Base-by-base conservation (phyloP, 2,797 vertebrate species). In the Naso thynnoides region DNA sequence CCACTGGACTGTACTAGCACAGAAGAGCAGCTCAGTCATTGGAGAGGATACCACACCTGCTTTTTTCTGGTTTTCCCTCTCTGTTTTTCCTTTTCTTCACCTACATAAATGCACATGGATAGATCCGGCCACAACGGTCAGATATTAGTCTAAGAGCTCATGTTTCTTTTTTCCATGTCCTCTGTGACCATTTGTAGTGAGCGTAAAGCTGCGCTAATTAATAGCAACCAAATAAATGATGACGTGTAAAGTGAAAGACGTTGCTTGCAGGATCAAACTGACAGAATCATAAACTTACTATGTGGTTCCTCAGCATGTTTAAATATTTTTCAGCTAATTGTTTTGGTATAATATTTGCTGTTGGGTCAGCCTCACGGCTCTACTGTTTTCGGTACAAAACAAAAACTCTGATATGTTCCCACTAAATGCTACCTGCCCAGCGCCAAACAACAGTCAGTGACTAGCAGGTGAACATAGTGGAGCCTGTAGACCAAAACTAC, bases 1-100 rank as follows among this genome's bases (percentile, higher is more conserved):
- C 79, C 72, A 71, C 66, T 78, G 76, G 71, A 79, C 88, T 74
- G 71, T 81, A 80, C 78, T 54, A 81, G 68, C 67, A 79, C 66
- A 76, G 79, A 70, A 71, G 67, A 77, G 68, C 58, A 76, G 76
- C 79, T 68, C 41, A 31, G 61, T 55, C 50, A 56, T 33, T 50
- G 59, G 8, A 41, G 49, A 70, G 49, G 49, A 70, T 53, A 62
- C 78, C 70, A 74, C 66, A 70, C 45, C 70, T 81, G 49, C 78
- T 66, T 69, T 68, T 56, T 29, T 67, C 79, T 24, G 74, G 47
- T 72, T 23, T 42, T 53, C 55, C 61, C 56, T 69, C 42, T 38
- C 41, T 45, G 6, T 33, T 49, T 23, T 56, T 54, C 16, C 36
- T 44, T 49, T 29, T 41, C 14, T 50, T 50, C 24, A 63, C 15